Evolutionary conservation across 1,140 invertebrate species (phyloP), one percentile per base, ranked within the genome.

Genomic region (Trichonephila clavipes): DNA sequence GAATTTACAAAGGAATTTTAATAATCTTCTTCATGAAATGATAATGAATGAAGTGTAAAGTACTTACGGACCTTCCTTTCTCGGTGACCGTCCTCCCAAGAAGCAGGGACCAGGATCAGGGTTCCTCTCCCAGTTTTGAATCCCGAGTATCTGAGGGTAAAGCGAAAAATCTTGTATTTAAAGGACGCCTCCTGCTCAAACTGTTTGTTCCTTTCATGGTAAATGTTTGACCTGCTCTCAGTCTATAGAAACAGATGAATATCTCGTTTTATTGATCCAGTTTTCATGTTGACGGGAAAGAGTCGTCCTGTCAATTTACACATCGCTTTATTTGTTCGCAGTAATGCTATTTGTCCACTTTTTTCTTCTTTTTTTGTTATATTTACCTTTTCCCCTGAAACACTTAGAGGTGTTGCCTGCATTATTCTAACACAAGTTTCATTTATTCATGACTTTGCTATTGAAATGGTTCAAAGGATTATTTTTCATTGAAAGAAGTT

Each of bases 221-320:
- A 93, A 93, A 93, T 93, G 92, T 93, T 93, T 93, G 59, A 93
- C 92, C 92, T 93, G 85, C 92, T 86, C 83, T 93, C 92, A 81
- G 92, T 93, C 92, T 88, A 93, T 93, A 93, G 92, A 93, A 93
- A 93, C 92, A 93, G 92, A 93, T 93, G 92, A 93, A 93, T 93
- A 93, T 93, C 92, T 93, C 85, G 92, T 88, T 93, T 93, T 93
- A 93, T 93, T 93, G 92, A 93, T 93, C 92, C 83, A 93, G 92
- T 93, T 93, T 93, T 93, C 92, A 88, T 93, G 92, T 93, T 88
- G 92, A 92, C 90, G 90, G 61, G 82, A 92, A 92, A 72, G 86
- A 93, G 92, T 61, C 91, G 83, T 61, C 86, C 86, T 86, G 86
- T 93, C 92, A 88, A 93, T 93, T 93, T 88, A 93, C 92, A 93